Evolutionary conservation across 2,113 vertebrate species (phyloP), one percentile per base, ranked within the genome.

Genomic region (Atrichornis clamosus): DNA sequence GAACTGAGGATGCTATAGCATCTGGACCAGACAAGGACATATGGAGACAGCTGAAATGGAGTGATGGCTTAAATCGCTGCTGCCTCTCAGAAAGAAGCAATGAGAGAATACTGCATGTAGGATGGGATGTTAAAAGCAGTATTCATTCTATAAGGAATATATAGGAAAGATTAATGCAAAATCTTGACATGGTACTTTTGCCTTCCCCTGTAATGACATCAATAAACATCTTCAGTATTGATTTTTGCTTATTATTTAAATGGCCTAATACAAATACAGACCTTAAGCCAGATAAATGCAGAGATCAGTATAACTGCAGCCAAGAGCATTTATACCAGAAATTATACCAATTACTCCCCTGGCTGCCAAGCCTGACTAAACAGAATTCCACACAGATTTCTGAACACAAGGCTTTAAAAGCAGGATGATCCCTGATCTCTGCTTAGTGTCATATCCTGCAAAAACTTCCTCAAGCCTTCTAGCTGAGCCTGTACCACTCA

Each of bases 171-270:
- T 75, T 74, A 78, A 87, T 82, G 56, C 49, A 84, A 96, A 88
- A 60, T 78, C 68, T 72, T 81, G 68, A 63, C 19, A 9, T 35
- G 7, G 32, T 59, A 44, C 50, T 93, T 87, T 67, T 90, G 39
- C 24, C 35, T 88, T 90, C 27, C 44, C 20, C 12, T 89, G 8
- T 70, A 95, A 81, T 72, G 42, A 81, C 44, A 92, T 86, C 64
- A 86, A 78, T 84, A 87, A 90, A 52, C 52, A 92, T 84, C 56
- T 92, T 84, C 50, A 72, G 37, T 68, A 95, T 78, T 89, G 89
- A 92, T 84, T 96, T 87, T 94, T 93, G 32, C 32, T 80, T 83
- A 52, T 93, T 96, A 94, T 90, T 95, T 77, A 92, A 95, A 86
- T 74, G 46, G 33, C 15, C 88, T 88, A 46, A 62, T 80, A 74